A percentile compares a stretch with the other conserved stretches of the same genome.
These are phyloP conservation scores for Ochropleura plecta DNA, from an alignment of 2,888 invertebrate species.

Conservation along the genomic window DNA sequence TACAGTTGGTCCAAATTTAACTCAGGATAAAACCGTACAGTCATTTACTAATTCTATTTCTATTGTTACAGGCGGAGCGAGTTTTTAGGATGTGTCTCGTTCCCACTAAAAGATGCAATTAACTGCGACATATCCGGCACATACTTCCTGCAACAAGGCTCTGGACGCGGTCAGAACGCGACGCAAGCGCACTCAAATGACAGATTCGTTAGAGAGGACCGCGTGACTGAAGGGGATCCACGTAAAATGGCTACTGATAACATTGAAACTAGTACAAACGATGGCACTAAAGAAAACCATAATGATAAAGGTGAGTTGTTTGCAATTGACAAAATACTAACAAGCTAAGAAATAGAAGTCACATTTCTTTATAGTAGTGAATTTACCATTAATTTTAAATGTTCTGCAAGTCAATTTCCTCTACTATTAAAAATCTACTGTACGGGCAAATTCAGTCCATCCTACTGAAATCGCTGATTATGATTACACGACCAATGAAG, in stretches of 20 bases:
- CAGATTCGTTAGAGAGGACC: constrained; percentile 73
- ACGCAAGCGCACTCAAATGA: constrained; percentile 75
- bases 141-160: constrained; percentile 92
- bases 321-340: neutral
- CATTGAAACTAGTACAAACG: constrained; percentile 86
- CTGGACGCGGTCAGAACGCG: constrained; percentile 75
- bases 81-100: constrained; percentile 98
- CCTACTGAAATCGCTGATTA: neutral
- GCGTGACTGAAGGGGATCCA: constrained; percentile 79
- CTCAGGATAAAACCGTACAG: neutral
- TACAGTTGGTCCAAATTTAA: neutral
- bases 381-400: neutral
- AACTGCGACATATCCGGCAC: constrained; percentile 93
- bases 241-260: constrained; percentile 89
- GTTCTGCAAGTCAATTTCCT: neutral
- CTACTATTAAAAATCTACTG: neutral
- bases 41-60: constrained; percentile 30
- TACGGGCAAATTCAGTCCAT: neutral
- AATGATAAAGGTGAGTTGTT: constrained; percentile 82
- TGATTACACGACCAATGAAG: neutral
- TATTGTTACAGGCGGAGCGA: constrained; percentile 96
- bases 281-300: constrained; percentile 85
- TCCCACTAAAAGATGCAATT: constrained; percentile 95
- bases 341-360: too few species aligned
- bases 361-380: neutral